Evolutionary conservation across 2,888 invertebrate genomes (phyloP).

Genomic region (Xanthostigma xanthostigma): DNA sequence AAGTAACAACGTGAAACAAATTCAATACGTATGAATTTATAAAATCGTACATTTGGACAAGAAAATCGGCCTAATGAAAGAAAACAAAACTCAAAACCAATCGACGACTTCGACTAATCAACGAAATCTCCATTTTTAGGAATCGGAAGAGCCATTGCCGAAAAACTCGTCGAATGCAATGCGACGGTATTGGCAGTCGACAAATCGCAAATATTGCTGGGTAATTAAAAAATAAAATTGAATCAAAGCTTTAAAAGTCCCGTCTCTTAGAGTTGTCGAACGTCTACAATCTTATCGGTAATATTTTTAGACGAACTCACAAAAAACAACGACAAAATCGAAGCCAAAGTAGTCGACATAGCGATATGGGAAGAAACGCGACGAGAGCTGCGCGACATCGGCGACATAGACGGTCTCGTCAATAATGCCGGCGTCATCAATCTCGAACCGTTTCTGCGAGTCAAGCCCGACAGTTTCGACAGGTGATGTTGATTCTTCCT

Average conservation of each 20-base stretch:
- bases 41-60: too few relatives aligned
- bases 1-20: too few relatives aligned
- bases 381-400: constrained; percentile 35
- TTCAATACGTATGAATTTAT: too few relatives aligned
- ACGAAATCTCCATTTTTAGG: constrained; percentile 27
- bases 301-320: constrained; percentile 34
- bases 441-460: constrained; percentile 53
- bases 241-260: neutral
- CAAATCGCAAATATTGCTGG: constrained; percentile 46
- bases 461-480: constrained; percentile 54
- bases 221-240: constrained; percentile 13
- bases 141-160: constrained; percentile 46
- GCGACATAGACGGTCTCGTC: constrained; percentile 68
- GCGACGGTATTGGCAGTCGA: constrained; percentile 68
- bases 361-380: constrained; percentile 61
- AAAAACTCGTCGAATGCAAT: constrained; percentile 49
- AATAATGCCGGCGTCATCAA: constrained; percentile 76
- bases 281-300: constrained; percentile 13
- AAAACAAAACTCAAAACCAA: too few relatives aligned
- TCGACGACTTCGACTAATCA: neutral
- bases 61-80: too few relatives aligned
- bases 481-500: constrained; percentile 31
- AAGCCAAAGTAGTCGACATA: constrained; percentile 55
- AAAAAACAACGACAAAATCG: constrained; percentile 42
- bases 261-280: neutral